A percentile compares a stretch with the other conserved stretches of the same genome.
phyloP scores from a whole-genome alignment of 2,113 vertebrate genomes.

The Carassius carassius region DNA sequence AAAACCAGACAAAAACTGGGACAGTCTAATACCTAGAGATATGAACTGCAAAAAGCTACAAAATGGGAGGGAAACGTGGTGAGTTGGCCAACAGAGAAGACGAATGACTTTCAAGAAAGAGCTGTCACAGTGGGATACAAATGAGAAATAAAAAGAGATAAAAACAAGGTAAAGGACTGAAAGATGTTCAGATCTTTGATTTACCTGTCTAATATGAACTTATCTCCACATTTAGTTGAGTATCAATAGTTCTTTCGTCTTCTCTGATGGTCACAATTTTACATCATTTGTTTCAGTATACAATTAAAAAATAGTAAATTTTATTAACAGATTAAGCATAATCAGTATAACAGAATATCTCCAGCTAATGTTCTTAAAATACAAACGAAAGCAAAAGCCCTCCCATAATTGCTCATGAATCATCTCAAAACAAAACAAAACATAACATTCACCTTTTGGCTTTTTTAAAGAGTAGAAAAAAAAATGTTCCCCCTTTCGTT shows the following conservation, averaged over 20 bases:
- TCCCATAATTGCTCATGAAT: slow-evolving; percentile 37
- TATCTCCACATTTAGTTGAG: neutral
- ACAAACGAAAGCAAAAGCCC: slow-evolving; percentile 48
- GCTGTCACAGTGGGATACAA: neutral
- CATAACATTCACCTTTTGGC: slow-evolving; percentile 20
- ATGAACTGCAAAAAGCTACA: slow-evolving; percentile 48
- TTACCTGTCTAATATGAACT: neutral
- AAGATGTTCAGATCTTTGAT: slow-evolving; percentile 11
- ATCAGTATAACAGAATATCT: slow-evolving; percentile 33
- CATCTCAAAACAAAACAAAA: slow-evolving; percentile 36
- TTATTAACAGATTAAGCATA: slow-evolving; percentile 44
- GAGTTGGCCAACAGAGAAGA: slow-evolving; percentile 40
- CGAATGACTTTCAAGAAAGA: neutral
- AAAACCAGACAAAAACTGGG: slow-evolving; percentile 36
- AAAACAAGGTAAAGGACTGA: neutral
- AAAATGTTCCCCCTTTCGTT: slow-evolving; percentile 23
- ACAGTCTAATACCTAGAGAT: slow-evolving; percentile 39
- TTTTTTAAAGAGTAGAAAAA: slow-evolving; percentile 44
- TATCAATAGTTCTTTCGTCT: neutral
- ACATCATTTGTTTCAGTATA: slow-evolving; percentile 40
- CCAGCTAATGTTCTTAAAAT: slow-evolving; percentile 52
- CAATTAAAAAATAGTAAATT: slow-evolving; percentile 40
- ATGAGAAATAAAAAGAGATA: slow-evolving; percentile 34
- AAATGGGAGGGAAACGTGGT: slow-evolving; percentile 38
- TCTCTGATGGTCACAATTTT: slow-evolving; percentile 41